Conservation (phyloP, 2,888 invertebrate species). For the Iphiclides podalirius region DNA sequence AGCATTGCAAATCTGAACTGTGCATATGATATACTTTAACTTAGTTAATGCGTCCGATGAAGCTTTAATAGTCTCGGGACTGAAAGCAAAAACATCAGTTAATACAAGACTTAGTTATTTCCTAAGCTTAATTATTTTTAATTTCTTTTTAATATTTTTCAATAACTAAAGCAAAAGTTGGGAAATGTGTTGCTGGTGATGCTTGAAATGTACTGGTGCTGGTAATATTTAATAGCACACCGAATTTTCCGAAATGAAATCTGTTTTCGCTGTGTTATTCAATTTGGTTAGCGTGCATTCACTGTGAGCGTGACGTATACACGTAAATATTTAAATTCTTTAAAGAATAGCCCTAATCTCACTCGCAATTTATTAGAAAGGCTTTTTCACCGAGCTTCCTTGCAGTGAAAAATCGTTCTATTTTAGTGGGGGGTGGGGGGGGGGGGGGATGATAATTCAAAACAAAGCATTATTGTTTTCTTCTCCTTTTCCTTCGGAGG, state of each 20-base stretch:
- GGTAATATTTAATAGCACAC: too few relatives aligned
- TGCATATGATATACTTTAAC: too few relatives aligned
- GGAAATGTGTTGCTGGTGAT: too few relatives aligned
- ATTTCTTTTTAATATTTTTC: too few relatives aligned
- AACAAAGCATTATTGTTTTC: slow-evolving; percentile 76
- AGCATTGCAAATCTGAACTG: too few relatives aligned
- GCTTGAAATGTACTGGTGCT: too few relatives aligned
- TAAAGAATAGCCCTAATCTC: slow-evolving; percentile 53
- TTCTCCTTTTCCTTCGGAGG: slow-evolving; percentile 50
- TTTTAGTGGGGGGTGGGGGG: slow-evolving; percentile 53
- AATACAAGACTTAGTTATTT: too few relatives aligned
- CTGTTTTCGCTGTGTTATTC: slow-evolving; percentile 8
- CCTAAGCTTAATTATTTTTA: too few relatives aligned
- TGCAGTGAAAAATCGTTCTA: slow-evolving; percentile 71
- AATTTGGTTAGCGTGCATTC: not conserved
- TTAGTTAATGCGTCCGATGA: too few relatives aligned
- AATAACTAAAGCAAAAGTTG: too few relatives aligned
- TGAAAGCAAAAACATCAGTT: too few relatives aligned
- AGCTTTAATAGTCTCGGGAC: too few relatives aligned
- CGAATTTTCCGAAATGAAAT: not conserved
- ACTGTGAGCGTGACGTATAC: slow-evolving; percentile 6
- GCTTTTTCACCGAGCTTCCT: slow-evolving; percentile 62
- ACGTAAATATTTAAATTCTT: slow-evolving; percentile 38
- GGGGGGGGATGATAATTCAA: slow-evolving; percentile 66
- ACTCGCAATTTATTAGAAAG: slow-evolving; percentile 59